Evolutionary conservation across 2,113 vertebrate species (phyloP), one percentile per base, ranked within the genome.

Genomic region (Chlamydotis undulata): DNA sequence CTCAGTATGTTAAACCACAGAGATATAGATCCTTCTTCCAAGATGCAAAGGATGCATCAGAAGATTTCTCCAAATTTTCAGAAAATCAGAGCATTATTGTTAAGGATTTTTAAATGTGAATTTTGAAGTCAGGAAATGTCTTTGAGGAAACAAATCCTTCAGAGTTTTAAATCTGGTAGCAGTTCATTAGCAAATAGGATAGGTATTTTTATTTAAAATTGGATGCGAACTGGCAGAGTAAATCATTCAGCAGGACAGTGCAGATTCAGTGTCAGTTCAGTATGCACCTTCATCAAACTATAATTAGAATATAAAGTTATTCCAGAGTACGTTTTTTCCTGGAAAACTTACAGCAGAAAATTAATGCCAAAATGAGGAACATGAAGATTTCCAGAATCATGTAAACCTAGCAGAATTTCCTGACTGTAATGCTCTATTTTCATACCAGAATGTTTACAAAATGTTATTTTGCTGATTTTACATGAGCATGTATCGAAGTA

Each of bases 381-480:
- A 50, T 31, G 23, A 57, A 57, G 14, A 73, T 90, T 80, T 80
- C 59, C 59, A 60, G 60, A 69, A 53, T 80, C 50, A 57, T 59
- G 63, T 93, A 86, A 76, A 93, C 57, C 31, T 16, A 86, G 63
- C 26, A 93, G 68, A 80, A 65, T 93, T 93, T 92, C 1, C 2
- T 94, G 78, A 29, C 28, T 77, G 26, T 86, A 71, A 75, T 71
- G 29, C 25, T 78, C 52, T 64, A 2, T 29, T 84, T 84, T 93
- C 45, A 37, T 85, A 26, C 12, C 8, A 7, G n/a, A 57, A 84
- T 82, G 74, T 59, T 76, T 95, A 64, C 53, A 93, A 82, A 77
- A 67, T 71, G 60, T 63, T 94, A 11, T 43, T 94, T 39, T 92
- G 59, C 53, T 83, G 45, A 65, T 83, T 95, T 94, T 88, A 69